Conservation (phyloP, 2,888 invertebrate species). For the Dendrolimus pini region DNA sequence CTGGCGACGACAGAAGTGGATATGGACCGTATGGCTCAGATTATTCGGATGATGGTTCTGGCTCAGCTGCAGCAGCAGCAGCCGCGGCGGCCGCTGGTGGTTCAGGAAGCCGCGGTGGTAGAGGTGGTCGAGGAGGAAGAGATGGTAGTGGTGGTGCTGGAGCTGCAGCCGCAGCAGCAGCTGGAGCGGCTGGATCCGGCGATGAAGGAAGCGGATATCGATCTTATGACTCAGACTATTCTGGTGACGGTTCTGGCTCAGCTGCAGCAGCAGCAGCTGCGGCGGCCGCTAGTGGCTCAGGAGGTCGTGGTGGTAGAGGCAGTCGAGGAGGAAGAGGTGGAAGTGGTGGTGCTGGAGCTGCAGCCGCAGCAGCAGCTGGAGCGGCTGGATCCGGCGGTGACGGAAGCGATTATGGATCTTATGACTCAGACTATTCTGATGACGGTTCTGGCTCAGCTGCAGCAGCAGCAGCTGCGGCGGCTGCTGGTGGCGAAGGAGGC, state of each 20-base stretch:
- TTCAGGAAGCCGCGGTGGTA: background rate
- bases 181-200: background rate
- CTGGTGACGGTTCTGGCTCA: conserved; percentile 1
- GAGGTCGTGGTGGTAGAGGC: conserved; percentile 1
- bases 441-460: background rate
- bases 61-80: conserved; percentile 6
- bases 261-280: conserved; percentile 5
- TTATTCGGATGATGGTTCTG: background rate
- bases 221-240: conserved; percentile 1
- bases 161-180: background rate
- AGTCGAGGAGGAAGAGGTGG: background rate
- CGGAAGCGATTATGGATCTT: background rate
- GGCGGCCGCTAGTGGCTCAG: conserved; percentile 3
- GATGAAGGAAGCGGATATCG: background rate
- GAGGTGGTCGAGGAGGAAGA: conserved; percentile 4
- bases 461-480: conserved; percentile 5
- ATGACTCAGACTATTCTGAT: background rate
- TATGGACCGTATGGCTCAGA: conserved; percentile 4
- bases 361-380: conserved; percentile 5
- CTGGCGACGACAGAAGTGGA: conserved; percentile 1
- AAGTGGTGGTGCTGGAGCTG: conserved; percentile 1
- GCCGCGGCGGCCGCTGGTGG: conserved; percentile 3
- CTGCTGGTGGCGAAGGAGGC: conserved; percentile 1
- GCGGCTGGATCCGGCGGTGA: conserved; percentile 1
- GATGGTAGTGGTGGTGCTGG: background rate